Base-by-base conservation (phyloP, 2,113 vertebrate genomes). In the Nycticebus coucang region DNA sequence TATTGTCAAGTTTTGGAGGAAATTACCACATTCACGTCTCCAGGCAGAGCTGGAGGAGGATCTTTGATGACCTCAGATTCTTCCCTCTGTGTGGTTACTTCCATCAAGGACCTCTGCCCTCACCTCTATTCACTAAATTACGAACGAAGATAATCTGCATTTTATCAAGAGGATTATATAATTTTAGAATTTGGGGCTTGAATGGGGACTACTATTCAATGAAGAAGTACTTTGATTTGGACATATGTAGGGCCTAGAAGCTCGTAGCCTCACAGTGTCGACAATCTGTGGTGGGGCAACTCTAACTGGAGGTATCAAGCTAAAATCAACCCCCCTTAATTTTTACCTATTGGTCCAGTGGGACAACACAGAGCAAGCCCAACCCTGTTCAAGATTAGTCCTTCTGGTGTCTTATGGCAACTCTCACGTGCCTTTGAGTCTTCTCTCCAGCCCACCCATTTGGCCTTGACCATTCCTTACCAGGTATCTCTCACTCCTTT, bases 171-270 rank as follows among this genome's bases (percentile, higher is more conserved):
- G 37, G 22, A 53, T 62, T 24, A 68, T 17, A 45, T 77, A 80
- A 69, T 91, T 80, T 85, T 91, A 88, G 72, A 77, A 74, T 50
- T 5, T 75, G 71, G 59, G 53, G 6, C 66, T 95, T 95, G 50
- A 53, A 24, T 57, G n/a, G 30, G 30, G 26, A 45, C 59, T 10
- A 45, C 15, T 30, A 7, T 33, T 75, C n/a, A 69, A 15, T 55
- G 74, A 89, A 77, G 35, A 30, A 66, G 59, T 69, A 15, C 26
- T 89, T 64, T 68, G 75, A 24, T 77, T 72, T 66, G 74, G 45
- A 37, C 57, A 78, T 24, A 59, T 10, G 37, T 28, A 53, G 17
- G 74, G 11, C 19, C 37, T 60, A 69, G 53, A 57, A 86, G 33
- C 75, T 74, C 50, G n/a, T 45, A 84, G 11, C 28, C 50, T 59